Conservation (phyloP, 2,113 vertebrate genomes). For the Thunnus thynnus region DNA sequence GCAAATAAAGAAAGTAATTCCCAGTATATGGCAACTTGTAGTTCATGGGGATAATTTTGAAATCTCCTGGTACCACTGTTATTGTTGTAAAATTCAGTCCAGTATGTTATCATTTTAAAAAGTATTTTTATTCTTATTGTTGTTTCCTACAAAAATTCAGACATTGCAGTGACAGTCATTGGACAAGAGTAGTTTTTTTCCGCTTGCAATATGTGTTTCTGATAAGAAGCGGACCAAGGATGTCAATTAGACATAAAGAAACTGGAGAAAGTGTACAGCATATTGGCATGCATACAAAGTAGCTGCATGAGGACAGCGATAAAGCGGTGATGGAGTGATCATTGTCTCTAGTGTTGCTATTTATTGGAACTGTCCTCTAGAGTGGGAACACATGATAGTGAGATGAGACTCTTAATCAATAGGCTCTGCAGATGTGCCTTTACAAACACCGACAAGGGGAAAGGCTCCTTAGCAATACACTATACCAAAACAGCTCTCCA, state of each 20-base stretch:
- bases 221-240: constrained; percentile 27
- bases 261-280: constrained; percentile 15
- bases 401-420: constrained; percentile 62
- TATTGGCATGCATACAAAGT: constrained; percentile 50
- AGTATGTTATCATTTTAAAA: background rate
- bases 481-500: constrained; percentile 44
- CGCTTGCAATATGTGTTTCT: constrained; percentile 36
- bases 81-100: constrained; percentile 12
- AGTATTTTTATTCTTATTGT: constrained; percentile 3
- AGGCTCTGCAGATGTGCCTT: constrained; percentile 44
- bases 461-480: constrained; percentile 71
- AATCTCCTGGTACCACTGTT: constrained; percentile 21
- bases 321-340: constrained; percentile 61
- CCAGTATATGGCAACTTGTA: background rate
- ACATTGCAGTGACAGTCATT: constrained; percentile 12
- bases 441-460: constrained; percentile 47
- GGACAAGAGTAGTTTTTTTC: constrained; percentile 5
- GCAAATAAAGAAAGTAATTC: constrained; percentile 48
- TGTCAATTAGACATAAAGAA: constrained; percentile 29
- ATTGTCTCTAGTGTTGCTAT: constrained; percentile 48
- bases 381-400: constrained; percentile 54
- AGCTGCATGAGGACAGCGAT: constrained; percentile 34
- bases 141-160: background rate
- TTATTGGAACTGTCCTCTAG: constrained; percentile 43
- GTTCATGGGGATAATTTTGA: constrained; percentile 28